Evolutionary conservation across 2,113 vertebrate genomes (phyloP).

Genomic region (Delphinapterus leucas): DNA sequence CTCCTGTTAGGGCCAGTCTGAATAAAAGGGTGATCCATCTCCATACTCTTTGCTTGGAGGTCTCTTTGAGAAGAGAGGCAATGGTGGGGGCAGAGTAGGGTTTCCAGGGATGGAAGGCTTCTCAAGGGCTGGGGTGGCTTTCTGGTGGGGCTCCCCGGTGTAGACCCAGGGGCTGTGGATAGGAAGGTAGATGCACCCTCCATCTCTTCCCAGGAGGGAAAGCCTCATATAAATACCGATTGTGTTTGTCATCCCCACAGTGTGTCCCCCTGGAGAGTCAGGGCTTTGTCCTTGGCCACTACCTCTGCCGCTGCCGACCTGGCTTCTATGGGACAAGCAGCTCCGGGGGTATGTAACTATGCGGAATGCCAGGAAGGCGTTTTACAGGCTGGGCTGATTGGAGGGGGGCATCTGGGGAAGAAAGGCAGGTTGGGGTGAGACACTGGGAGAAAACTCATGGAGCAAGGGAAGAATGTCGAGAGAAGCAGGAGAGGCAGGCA

Average conservation of each 20-base stretch:
- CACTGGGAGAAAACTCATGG: background rate
- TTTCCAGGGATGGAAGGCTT: background rate
- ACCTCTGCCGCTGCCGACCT: conserved; percentile 91
- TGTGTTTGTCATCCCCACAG: conserved; percentile 75
- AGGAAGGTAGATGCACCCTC: background rate
- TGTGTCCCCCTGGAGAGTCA: conserved; percentile 87
- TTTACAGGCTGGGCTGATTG: background rate
- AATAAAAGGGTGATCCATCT: background rate
- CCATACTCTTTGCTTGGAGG: background rate
- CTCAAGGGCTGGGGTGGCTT: background rate
- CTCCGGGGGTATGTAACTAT: conserved; percentile 51
- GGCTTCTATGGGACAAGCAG: conserved; percentile 86
- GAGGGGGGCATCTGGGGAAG: background rate
- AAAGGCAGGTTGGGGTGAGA: background rate
- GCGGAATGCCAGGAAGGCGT: conserved; percentile 66
- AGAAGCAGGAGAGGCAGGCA: background rate
- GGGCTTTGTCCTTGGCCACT: conserved; percentile 92
- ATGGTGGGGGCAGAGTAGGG: too few relatives aligned
- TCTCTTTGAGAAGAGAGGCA: background rate
- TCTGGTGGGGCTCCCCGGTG: background rate
- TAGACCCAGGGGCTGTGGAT: background rate
- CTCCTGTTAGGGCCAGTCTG: background rate
- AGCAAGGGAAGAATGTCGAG: background rate
- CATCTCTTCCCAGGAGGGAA: background rate
- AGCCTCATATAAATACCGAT: background rate